Conservation (phyloP, 2,888 invertebrate genomes). For the Escarpia spicata region DNA sequence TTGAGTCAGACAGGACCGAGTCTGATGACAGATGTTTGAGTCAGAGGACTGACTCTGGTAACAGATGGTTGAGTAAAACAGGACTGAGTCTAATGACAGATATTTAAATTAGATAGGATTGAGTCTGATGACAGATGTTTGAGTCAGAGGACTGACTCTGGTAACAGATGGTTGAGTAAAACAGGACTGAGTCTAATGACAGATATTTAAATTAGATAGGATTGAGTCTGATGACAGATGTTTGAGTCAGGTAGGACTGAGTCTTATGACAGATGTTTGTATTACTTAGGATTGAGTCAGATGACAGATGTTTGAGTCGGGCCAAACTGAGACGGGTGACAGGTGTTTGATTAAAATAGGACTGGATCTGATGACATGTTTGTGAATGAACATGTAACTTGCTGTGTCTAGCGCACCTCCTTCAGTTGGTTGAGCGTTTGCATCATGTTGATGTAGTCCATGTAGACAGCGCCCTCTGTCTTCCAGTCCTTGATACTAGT, state of each 20-base stretch:
- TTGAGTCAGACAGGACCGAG: background rate
- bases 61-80: background rate
- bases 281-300: background rate
- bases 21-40: background rate
- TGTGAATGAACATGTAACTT: background rate
- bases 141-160: background rate
- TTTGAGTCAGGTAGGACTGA: background rate
- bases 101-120: background rate
- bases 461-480: slow-evolving; percentile 77
- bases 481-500: slow-evolving; percentile 78
- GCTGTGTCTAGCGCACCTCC: slow-evolving; percentile 40
- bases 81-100: background rate
- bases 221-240: background rate
- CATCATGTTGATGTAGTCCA: slow-evolving; percentile 76
- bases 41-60: background rate
- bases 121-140: background rate
- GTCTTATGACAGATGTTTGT: background rate
- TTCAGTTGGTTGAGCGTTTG: slow-evolving; percentile 55
- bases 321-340: background rate
- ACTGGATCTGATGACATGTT: background rate
- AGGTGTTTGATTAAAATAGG: background rate
- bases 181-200: background rate
- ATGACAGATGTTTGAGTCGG: background rate
- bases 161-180: background rate
- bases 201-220: background rate